phyloP scores from a whole-genome alignment of 2,797 vertebrate species.

The Neosilurus hyrtlii region DNA sequence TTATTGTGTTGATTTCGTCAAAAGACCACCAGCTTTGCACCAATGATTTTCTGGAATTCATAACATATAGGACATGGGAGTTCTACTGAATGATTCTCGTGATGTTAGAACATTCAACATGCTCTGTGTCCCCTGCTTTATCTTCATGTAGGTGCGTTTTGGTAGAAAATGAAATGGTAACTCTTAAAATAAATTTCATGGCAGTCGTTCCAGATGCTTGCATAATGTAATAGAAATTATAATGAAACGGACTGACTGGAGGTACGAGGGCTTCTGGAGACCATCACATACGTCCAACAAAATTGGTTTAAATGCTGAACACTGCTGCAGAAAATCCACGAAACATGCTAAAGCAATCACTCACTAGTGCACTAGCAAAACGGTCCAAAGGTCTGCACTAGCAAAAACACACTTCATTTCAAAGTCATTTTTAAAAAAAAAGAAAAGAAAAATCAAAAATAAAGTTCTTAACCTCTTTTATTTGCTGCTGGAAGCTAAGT shows the following conservation, averaged over 20 bases:
- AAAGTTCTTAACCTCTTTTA: neutral
- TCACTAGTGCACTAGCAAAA: constrained; percentile 33
- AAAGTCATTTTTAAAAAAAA: neutral
- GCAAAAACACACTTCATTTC: constrained; percentile 21
- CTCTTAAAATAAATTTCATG: neutral
- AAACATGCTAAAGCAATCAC: constrained; percentile 11
- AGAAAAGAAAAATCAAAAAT: neutral
- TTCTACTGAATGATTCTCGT: neutral
- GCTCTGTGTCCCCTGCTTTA: neutral
- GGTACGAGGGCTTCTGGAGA: constrained; percentile 41
- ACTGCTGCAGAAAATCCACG: constrained; percentile 55
- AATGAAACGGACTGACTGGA: constrained; percentile 20
- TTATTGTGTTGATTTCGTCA: constrained; percentile 7
- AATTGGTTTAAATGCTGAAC: constrained; percentile 54
- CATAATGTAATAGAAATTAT: constrained; percentile 9
- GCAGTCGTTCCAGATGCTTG: neutral
- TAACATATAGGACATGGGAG: neutral
- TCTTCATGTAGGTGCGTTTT: neutral
- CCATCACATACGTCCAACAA: constrained; percentile 45
- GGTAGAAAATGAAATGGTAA: constrained; percentile 40
- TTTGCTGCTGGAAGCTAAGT: neutral
- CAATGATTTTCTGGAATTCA: constrained; percentile 2
- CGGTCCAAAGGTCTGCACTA: neutral
- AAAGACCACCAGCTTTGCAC: constrained; percentile 21
- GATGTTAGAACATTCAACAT: neutral